Percentiles rank a stretch among this genome's conserved stretches.
Evolutionary conservation across 2,888 invertebrate species (phyloP).

Genomic region (Ceraclea dissimilis): DNA sequence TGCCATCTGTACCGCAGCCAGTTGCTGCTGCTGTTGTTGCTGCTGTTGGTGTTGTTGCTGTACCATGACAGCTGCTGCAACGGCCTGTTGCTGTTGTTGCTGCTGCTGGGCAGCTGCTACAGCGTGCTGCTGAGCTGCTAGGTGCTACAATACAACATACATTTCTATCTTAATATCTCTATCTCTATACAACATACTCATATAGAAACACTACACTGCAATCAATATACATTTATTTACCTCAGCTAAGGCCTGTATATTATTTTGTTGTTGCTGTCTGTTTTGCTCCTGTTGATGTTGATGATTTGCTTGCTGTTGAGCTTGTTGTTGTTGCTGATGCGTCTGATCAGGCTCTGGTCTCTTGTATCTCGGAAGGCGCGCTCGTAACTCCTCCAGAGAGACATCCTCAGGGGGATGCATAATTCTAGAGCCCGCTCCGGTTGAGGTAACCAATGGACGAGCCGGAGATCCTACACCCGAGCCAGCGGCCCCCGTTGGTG

Average conservation of each 20-base stretch:
- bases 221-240: conserved; percentile 5
- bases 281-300: conserved; percentile 29
- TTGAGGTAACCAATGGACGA: conserved; percentile 60
- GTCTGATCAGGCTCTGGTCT: conserved; percentile 38
- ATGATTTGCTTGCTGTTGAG: conserved; percentile 19
- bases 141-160: conserved; percentile 14
- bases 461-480: conserved; percentile 32
- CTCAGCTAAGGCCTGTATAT: conserved; percentile 24
- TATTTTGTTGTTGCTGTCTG: conserved; percentile 25
- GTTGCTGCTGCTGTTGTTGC: conserved; percentile 36
- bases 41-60: conserved; percentile 22
- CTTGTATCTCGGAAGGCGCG: conserved; percentile 62
- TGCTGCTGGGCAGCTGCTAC: conserved; percentile 17
- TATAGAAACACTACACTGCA: not conserved
- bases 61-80: conserved; percentile 16
- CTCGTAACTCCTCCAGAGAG: conserved; percentile 78
- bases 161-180: not conserved
- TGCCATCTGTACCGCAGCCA: conserved; percentile 46
- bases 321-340: conserved; percentile 29
- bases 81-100: conserved; percentile 15
- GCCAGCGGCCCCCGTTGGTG: conserved; percentile 49
- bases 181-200: no score
- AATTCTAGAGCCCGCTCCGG: conserved; percentile 80
- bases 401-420: conserved; percentile 92
- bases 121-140: conserved; percentile 20